Percentiles rank a stretch among this genome's conserved stretches.
phyloP scores from a whole-genome alignment of 2,797 vertebrate species.

The Enteromius treurensis region DNA sequence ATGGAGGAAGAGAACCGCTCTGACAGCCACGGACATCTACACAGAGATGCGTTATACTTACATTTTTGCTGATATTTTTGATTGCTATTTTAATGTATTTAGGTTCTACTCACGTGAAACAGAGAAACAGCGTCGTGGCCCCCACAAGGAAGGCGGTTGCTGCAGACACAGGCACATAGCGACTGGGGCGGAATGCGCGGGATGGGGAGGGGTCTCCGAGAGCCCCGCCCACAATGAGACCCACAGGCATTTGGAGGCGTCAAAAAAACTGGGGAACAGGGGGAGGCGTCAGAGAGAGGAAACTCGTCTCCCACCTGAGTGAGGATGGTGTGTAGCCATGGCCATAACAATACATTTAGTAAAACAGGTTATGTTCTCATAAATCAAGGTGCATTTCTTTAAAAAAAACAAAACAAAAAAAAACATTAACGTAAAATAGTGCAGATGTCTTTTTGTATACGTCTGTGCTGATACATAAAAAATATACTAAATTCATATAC shows the following conservation, averaged over 20 bases:
- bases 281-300: constrained; percentile 56
- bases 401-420: neutral
- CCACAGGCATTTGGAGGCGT: constrained; percentile 74
- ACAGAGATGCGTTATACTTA: constrained; percentile 1
- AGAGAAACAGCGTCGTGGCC: constrained; percentile 95
- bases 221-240: constrained; percentile 77
- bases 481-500: constrained; percentile 42
- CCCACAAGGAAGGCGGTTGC: constrained; percentile 94
- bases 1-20: constrained; percentile 85
- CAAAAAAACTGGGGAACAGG: constrained; percentile 25
- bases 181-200: constrained; percentile 93
- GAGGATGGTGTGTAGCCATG: constrained; percentile 52
- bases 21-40: constrained; percentile 92
- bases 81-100: neutral
- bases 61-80: neutral
- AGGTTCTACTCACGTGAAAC: constrained; percentile 91
- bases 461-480: constrained; percentile 38
- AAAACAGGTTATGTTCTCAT: constrained; percentile 55
- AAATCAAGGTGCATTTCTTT: constrained; percentile 33
- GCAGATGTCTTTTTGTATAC: constrained; percentile 37
- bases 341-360: constrained; percentile 59
- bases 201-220: constrained; percentile 80
- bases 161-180: constrained; percentile 94
- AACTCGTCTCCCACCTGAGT: constrained; percentile 62
- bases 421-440: constrained; percentile 22